Base-by-base conservation (phyloP, 2,113 vertebrate species). In the Stegostoma tigrinum region DNA sequence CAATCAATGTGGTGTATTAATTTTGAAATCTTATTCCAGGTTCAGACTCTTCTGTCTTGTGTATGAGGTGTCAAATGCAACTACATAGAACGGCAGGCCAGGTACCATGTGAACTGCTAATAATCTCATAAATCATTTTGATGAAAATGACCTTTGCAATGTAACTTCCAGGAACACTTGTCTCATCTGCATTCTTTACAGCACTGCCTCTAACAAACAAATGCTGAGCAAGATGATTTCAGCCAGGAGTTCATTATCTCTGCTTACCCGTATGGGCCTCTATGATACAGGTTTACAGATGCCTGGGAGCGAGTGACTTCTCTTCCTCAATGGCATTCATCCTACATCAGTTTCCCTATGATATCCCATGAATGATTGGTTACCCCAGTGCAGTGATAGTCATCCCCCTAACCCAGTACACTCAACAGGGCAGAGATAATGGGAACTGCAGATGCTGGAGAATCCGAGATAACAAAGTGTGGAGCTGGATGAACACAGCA, bases 141-240 rank as follows among this genome's bases (percentile, higher is more conserved):
- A 96, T 93, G 52, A 96, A 80, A 34, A 85, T 96, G 96, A 97
- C 96, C 96, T 96, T 89, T 27, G 0, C 96, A 95, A 68, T 96
- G 95, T 96, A 96, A 96, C 68, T 55, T 96, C 66, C 45, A 96
- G 96, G 97, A 97, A 96, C 95, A 96, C 2, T 66, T 2, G 61
- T 95, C 75, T 97, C 14, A 96, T 96, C 96, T 96, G 94, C 95
- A 97, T 97, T 97, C 95, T 10, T 61, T 95, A 95, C 93, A 64
- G 24, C 96, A 2, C 64, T 42, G 38, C 83, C 0, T 96, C 21
- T 96, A 90, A 68, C 38, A 95, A 95, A 95, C 95, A 96, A 96
- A 96, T 14, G 96, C 0, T 42, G 34, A 21, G 21, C 96, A 96
- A 96, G 30, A 96, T 95, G 0, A 96, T 55, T 96, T 96, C 72